Evolutionary conservation across 2,113 vertebrate genomes (phyloP).

Genomic region (Calypte anna): DNA sequence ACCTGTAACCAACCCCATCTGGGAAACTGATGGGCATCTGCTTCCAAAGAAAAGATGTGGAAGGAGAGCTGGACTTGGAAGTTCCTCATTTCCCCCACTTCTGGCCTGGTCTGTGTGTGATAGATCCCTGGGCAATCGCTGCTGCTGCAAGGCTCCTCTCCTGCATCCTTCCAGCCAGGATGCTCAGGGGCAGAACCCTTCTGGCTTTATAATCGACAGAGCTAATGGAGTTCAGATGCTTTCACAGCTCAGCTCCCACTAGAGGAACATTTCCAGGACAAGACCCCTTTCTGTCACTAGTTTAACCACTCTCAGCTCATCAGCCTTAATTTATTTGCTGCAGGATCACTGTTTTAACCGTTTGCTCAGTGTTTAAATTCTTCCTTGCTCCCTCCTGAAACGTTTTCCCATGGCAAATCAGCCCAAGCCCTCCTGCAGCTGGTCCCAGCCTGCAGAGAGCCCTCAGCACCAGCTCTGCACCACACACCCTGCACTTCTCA

Average conservation of each 20-base stretch:
- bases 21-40: neutral
- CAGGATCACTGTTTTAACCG: neutral
- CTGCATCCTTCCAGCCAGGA: neutral
- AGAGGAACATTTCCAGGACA: conserved; percentile 4
- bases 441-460: neutral
- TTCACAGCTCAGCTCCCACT: conserved; percentile 1
- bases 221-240: neutral
- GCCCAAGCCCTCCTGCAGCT: neutral
- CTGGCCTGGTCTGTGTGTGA: neutral
- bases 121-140: neutral
- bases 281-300: conserved; percentile 8
- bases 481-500: neutral
- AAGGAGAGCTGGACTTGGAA: neutral
- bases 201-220: neutral
- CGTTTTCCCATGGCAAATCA: neutral
- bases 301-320: conserved; percentile 45
- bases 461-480: neutral
- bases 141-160: neutral
- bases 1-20: conserved; percentile 7
- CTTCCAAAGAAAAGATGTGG: neutral
- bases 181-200: neutral
- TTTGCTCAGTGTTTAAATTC: neutral
- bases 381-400: neutral
- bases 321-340: conserved; percentile 35
- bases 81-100: neutral